Conservation (phyloP, 2,113 vertebrate genomes). For the Propithecus coquereli region DNA sequence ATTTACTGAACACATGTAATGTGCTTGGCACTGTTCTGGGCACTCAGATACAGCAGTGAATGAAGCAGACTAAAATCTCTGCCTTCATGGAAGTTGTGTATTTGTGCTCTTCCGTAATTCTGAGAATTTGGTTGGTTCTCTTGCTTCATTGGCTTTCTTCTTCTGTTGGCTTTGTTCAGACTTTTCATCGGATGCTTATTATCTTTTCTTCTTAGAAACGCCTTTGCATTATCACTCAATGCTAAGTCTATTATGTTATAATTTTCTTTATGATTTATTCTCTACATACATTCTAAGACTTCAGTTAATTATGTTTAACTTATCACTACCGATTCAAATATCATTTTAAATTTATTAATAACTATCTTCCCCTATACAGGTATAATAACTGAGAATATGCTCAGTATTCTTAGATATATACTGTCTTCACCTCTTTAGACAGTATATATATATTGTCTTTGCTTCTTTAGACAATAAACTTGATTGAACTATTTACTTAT, state of each 20-base stretch:
- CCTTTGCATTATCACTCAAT: neutral
- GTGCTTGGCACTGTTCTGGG: too few relatives aligned
- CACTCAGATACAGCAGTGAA: neutral
- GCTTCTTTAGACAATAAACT: neutral
- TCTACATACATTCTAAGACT: neutral
- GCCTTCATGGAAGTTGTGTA: neutral
- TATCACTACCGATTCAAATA: neutral
- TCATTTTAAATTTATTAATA: neutral
- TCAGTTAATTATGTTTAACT: neutral
- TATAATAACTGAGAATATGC: neutral
- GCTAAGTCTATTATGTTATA: neutral
- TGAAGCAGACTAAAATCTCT: neutral
- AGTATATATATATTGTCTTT: neutral
- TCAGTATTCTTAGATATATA: neutral
- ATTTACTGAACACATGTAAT: neutral
- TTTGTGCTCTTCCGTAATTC: neutral
- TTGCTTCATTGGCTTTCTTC: neutral
- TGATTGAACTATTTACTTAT: neutral
- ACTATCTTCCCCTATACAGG: neutral
- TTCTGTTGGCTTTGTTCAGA: neutral
- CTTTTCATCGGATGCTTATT: neutral
- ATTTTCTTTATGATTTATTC: neutral
- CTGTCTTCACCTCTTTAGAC: neutral
- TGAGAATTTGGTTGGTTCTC: neutral
- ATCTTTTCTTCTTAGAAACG: neutral